Evolutionary conservation across 2,888 invertebrate species (phyloP).

Genomic region (Chrysolina oricalcia): DNA sequence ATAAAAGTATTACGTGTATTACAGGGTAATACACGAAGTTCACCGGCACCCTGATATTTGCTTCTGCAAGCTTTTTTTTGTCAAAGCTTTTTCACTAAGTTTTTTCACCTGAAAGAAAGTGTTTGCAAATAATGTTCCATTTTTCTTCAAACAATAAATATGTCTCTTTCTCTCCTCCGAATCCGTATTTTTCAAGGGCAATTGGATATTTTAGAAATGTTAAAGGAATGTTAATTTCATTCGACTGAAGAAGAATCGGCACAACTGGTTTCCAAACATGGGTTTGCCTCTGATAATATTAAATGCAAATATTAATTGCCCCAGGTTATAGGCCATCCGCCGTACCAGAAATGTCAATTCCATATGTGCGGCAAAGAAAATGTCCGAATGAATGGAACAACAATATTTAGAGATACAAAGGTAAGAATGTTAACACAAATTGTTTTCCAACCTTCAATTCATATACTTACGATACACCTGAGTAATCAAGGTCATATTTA

Average conservation of each 20-base stretch:
- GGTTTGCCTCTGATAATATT: conserved; percentile 26
- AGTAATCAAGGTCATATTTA: no score
- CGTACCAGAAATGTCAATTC: neutral
- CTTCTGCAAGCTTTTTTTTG: no score
- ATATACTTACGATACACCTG: no score
- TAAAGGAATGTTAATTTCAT: conserved; percentile 20
- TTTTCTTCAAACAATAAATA: no score
- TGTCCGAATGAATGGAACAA: neutral
- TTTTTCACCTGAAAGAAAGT: no score
- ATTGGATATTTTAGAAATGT: neutral
- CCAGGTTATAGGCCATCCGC: conserved; percentile 5
- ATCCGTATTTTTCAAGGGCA: neutral
- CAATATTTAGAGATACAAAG: no score
- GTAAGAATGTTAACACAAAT: neutral
- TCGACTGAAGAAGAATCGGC: conserved; percentile 29
- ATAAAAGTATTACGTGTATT: no score
- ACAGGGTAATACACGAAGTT: no score
- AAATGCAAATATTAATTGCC: conserved; percentile 33
- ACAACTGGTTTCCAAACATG: conserved; percentile 36
- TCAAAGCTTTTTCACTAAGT: no score
- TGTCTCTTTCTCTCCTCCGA: neutral
- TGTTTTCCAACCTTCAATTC: no score
- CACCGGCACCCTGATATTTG: no score
- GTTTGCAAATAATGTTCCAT: no score
- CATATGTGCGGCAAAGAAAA: neutral